Evolutionary conservation across 2,113 vertebrate species (phyloP).

Genomic region (Phaethornis superciliosus): DNA sequence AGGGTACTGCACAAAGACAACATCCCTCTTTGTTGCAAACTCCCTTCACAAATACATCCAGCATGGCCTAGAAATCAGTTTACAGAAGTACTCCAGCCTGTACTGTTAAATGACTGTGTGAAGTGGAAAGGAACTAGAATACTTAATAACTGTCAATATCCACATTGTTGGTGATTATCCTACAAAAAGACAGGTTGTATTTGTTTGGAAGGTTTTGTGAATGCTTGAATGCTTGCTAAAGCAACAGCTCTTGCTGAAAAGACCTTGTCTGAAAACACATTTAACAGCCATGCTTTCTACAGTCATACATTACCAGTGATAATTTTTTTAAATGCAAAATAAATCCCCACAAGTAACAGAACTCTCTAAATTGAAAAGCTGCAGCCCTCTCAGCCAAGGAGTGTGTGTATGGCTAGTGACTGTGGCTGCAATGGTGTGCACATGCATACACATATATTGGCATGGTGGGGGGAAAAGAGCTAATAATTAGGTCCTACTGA

Average conservation of each 20-base stretch:
- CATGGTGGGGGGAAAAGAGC: not conserved
- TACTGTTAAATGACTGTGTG: not conserved
- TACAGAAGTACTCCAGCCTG: not conserved
- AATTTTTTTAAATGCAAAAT: not conserved
- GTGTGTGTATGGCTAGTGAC: not conserved
- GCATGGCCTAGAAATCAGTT: not conserved
- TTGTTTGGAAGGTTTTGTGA: not conserved
- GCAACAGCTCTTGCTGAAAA: not conserved
- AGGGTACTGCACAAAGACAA: not conserved
- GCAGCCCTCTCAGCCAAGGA: not conserved
- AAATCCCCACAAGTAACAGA: not conserved
- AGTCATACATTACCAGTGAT: not conserved
- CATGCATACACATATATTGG: not conserved
- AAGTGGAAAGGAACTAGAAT: not conserved
- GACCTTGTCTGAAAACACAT: not conserved
- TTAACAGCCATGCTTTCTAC: not conserved
- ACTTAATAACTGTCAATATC: not conserved
- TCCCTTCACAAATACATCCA: not conserved
- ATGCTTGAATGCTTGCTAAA: not conserved
- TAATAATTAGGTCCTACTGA: conserved; percentile 59
- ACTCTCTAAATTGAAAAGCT: conserved; percentile 29
- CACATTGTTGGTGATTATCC: not conserved
- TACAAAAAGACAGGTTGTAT: not conserved
- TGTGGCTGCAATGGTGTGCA: not conserved
- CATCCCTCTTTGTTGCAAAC: not conserved